Percentiles rank a stretch among this genome's conserved stretches.
Evolutionary conservation across 2,797 vertebrate species (phyloP).

Genomic region (Neosilurus mollespiculum): DNA sequence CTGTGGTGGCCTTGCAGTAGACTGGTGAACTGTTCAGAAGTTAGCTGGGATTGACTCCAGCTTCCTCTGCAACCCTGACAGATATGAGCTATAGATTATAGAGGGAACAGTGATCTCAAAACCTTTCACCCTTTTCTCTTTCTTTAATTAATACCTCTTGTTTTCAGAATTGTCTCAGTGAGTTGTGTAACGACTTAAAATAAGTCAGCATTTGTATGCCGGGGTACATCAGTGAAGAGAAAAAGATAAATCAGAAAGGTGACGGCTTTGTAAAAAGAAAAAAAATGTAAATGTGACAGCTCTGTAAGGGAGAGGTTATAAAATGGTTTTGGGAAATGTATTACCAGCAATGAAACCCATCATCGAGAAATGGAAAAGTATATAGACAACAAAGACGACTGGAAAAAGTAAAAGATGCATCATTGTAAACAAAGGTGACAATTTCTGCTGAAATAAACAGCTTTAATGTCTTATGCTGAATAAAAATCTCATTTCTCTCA

Average conservation of each 20-base stretch:
- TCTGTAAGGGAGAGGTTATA: not conserved
- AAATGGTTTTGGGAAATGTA: not conserved
- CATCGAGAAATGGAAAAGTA: not conserved
- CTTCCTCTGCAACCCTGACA: no score
- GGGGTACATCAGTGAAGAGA: not conserved
- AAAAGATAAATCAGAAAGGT: not conserved
- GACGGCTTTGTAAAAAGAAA: not conserved
- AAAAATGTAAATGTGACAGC: not conserved
- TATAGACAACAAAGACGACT: not conserved
- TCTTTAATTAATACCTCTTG: not conserved
- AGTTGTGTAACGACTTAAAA: constrained; percentile 7
- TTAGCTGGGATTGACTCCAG: no score
- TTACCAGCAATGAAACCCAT: not conserved
- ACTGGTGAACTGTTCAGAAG: no score
- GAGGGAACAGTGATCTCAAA: not conserved
- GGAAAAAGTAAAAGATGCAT: not conserved
- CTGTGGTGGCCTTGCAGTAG: no score
- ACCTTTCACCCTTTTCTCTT: not conserved
- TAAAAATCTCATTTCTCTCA: not conserved
- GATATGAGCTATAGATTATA: no score
- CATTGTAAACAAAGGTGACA: not conserved
- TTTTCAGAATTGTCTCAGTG: not conserved
- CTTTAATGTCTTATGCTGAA: not conserved
- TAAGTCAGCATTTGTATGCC: not conserved
- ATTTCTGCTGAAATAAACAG: not conserved